Percentiles rank a stretch among this genome's conserved stretches.
Conservation (phyloP, 2,113 vertebrate genomes). For the Chloropsis hardwickii region DNA sequence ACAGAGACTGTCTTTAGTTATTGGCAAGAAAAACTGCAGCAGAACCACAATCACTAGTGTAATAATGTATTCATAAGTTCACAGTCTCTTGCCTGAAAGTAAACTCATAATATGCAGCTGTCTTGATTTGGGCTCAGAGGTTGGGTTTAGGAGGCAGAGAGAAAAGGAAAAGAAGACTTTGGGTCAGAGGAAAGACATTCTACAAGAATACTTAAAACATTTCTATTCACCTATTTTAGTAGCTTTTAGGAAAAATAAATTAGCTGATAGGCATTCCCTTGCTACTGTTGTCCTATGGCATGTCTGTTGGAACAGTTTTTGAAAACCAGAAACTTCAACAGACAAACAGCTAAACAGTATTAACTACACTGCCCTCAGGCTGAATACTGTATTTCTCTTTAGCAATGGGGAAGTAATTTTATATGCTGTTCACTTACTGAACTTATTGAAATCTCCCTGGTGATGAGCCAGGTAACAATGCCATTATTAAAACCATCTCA, state of each 20-base stretch:
- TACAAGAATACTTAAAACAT: background rate
- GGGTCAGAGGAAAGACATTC: background rate
- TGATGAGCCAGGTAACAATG: background rate
- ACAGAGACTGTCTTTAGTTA: background rate
- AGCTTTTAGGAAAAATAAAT: background rate
- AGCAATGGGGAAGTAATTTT: background rate
- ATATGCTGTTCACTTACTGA: background rate
- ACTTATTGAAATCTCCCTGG: background rate
- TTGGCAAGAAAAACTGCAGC: background rate
- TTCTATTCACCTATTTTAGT: background rate
- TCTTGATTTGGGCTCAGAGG: background rate
- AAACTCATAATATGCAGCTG: background rate
- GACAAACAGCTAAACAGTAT: background rate
- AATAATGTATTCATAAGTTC: background rate
- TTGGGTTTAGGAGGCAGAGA: background rate
- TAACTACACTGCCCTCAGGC: background rate
- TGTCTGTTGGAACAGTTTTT: background rate
- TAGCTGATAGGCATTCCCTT: background rate
- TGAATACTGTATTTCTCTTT: background rate
- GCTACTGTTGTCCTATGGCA: rapidly evolving
- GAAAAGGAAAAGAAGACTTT: background rate
- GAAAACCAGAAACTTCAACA: background rate
- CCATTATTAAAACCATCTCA: background rate
- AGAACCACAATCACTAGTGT: background rate
- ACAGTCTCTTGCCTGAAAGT: background rate